Percentiles rank a stretch among this genome's conserved stretches.
Conservation (phyloP, 2,113 vertebrate species). For the Lycocorax pyrrhopterus region DNA sequence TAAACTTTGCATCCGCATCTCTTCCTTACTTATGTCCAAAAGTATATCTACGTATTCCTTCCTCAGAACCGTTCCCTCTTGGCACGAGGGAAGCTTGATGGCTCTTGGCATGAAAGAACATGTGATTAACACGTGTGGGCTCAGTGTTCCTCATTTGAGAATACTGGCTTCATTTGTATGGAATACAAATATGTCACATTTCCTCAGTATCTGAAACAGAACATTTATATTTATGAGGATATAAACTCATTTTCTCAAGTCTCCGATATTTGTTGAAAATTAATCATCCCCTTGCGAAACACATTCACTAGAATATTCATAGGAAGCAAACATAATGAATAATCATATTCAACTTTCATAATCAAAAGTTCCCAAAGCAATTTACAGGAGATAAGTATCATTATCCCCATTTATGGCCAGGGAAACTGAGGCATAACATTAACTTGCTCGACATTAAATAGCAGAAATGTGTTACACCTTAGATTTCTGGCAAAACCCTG, state of each 20-base stretch:
- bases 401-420: background rate
- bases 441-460: background rate
- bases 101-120: constrained; percentile 15
- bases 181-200: constrained; percentile 43
- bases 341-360: constrained; percentile 46
- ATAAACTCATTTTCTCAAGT: constrained; percentile 59
- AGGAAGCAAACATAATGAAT: constrained; percentile 61
- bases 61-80: background rate
- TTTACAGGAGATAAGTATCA: constrained; percentile 28
- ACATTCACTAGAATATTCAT: constrained; percentile 62
- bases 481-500: background rate
- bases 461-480: background rate
- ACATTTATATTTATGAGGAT: constrained; percentile 66
- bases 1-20: background rate
- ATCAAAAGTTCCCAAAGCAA: constrained; percentile 54
- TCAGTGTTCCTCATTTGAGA: constrained; percentile 12
- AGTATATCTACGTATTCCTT: background rate
- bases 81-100: background rate
- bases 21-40: background rate
- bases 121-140: constrained; percentile 33
- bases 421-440: constrained; percentile 33
- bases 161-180: constrained; percentile 7
- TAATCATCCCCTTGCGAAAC: constrained; percentile 58
- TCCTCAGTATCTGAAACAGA: constrained; percentile 46
- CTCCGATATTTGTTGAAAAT: constrained; percentile 62